Base-by-base conservation (phyloP, 2,888 invertebrate genomes). In the Caenorhabditis virilis region DNA sequence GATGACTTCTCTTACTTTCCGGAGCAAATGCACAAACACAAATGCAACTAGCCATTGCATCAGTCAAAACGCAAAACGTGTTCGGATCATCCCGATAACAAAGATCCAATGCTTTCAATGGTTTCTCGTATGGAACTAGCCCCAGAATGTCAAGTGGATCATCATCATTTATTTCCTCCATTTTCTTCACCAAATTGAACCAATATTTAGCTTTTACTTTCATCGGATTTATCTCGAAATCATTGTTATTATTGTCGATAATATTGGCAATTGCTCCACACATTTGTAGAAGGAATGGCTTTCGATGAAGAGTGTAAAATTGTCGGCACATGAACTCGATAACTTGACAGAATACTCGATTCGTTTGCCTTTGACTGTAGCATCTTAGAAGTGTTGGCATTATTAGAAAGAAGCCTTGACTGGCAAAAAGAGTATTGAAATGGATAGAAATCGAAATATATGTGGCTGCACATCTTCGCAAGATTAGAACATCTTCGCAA, bases 21-120 rank as follows among this genome's bases (percentile, higher is more conserved):
- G 97, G 93, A 0, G 97, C 91, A 85, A 97, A 98, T 0, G 95
- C 95, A 5, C 97, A 93, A 0, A 98, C 97, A 89, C 98, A 97
- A 0, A 98, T 95, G 84, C 97, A 97, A 54, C 97, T 88, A n/a
- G 95, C 94, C 82, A 98, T 93, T 77, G 95, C 95, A 84, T 98
- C 97, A 5, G 83, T 80, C 64, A 97, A 86, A 7, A 98, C 91
- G 11, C 92, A 92, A 51, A 97, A 95, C 88, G 93, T 93, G 84
- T 95, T 95, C 50, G 93, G 91, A 83, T 98, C 97, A 83, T 97
- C 95, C 74, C 95, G 91, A 84, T 99, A 99, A 84, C 98, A 98
- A 85, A 98, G 95, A 86, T 98, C 98, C 51, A 95, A 91, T 0
- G 95, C 93, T 53, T 78, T 80, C 41, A 82, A 45, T 7, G 82